Percentiles rank a stretch among this genome's conserved stretches.
These are phyloP conservation scores for Caloenas nicobarica DNA, from an alignment of 2,113 vertebrate genomes.

Conservation along the genomic window DNA sequence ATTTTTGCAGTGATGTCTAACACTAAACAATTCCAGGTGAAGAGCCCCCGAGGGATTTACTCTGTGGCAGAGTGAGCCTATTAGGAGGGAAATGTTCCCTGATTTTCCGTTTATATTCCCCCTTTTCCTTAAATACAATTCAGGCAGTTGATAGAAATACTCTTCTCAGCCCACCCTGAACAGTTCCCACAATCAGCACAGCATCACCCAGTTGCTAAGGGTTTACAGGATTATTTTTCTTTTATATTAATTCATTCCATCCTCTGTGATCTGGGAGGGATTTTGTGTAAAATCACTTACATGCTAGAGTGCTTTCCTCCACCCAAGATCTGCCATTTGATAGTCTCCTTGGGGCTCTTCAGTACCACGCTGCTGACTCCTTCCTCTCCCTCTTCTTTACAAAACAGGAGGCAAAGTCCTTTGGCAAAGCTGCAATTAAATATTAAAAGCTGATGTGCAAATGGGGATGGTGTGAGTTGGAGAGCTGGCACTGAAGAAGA, in stretches of 20 bases:
- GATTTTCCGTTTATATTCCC: not conserved
- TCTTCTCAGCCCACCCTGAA: slow-evolving; percentile 17
- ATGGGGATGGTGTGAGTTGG: not conserved
- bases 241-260: slow-evolving; percentile 41
- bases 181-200: slow-evolving; percentile 27
- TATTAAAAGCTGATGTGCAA: slow-evolving; percentile 63
- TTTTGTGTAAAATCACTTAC: slow-evolving; percentile 65
- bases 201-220: not conserved
- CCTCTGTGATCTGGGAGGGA: slow-evolving; percentile 5
- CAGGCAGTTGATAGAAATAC: not conserved
- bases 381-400: not conserved
- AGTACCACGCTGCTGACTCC: not conserved
- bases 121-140: not conserved
- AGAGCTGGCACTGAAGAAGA: not conserved
- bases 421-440: slow-evolving; percentile 52
- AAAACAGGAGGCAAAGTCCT: slow-evolving; percentile 59
- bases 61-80: not conserved
- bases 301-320: slow-evolving; percentile 26
- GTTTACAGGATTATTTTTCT: not conserved
- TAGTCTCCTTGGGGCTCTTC: slow-evolving; percentile 34
- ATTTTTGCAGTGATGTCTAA: not conserved
- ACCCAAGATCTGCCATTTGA: slow-evolving; percentile 25
- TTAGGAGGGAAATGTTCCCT: not conserved
- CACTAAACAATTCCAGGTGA: slow-evolving; percentile 36
- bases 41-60: not conserved